Conservation (phyloP, 2,888 invertebrate genomes). For the Tiphia femorata region DNA sequence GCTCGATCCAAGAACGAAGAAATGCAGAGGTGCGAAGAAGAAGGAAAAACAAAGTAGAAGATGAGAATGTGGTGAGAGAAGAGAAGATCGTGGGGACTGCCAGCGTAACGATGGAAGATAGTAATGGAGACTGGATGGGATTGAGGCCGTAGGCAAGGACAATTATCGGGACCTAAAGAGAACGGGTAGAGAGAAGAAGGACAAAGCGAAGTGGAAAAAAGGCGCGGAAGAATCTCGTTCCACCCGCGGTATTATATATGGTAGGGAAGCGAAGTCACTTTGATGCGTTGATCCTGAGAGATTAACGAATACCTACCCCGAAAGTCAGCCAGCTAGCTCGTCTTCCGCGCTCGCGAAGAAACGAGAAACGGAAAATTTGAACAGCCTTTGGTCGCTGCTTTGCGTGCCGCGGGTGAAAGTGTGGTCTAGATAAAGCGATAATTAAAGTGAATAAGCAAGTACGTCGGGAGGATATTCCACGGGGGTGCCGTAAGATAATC, state of each 20-base stretch:
- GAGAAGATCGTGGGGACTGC: too few species aligned
- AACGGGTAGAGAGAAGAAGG: background rate
- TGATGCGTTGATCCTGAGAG: conserved; percentile 42
- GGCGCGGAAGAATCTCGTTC: conserved; percentile 29
- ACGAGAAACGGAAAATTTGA: too few species aligned
- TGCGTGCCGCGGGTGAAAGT: too few species aligned
- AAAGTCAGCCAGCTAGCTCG: conserved; percentile 25
- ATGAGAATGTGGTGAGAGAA: background rate
- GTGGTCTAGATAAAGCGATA: too few species aligned
- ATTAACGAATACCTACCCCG: conserved; percentile 35
- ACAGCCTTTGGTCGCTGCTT: too few species aligned
- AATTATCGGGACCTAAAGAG: background rate
- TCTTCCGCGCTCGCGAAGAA: conserved; percentile 14
- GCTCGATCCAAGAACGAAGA: conserved; percentile 9
- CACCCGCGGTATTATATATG: conserved; percentile 15
- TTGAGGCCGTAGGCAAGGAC: background rate
- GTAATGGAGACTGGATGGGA: background rate
- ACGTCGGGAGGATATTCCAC: too few species aligned
- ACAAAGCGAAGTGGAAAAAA: conserved; percentile 12
- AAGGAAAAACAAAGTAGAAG: background rate
- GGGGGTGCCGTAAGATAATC: too few species aligned
- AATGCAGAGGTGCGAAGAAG: background rate
- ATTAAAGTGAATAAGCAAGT: too few species aligned
- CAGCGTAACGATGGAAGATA: too few species aligned
- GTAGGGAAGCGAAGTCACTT: conserved; percentile 36